Conservation (phyloP, 1,140 invertebrate species). For the Tyrophagus putrescentiae region DNA sequence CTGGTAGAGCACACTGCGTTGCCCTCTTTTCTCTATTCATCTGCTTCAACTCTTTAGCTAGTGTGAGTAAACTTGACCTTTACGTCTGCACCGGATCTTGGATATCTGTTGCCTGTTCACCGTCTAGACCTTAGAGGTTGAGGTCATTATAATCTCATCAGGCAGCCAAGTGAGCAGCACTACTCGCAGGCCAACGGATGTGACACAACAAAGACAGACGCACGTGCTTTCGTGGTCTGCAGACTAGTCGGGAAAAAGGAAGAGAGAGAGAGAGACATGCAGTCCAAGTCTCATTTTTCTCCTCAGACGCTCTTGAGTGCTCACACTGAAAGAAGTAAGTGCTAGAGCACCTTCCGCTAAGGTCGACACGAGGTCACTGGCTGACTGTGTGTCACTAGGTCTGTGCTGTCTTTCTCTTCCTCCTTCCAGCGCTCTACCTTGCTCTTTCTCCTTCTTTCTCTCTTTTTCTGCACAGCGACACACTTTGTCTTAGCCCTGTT, state of each 20-base stretch:
- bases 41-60: too few relatives aligned
- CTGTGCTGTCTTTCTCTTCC: background rate
- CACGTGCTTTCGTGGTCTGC: too few relatives aligned
- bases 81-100: background rate
- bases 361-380: background rate
- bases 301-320: too few relatives aligned
- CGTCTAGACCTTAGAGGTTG: conserved; percentile 8
- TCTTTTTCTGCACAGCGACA: too few relatives aligned
- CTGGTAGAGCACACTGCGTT: background rate
- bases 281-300: too few relatives aligned
- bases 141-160: conserved; percentile 13
- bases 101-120: background rate
- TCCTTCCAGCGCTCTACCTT: background rate
- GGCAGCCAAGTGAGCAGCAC: conserved; percentile 8
- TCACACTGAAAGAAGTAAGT: background rate
- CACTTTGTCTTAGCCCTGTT: too few relatives aligned
- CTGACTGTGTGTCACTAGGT: conserved; percentile 3
- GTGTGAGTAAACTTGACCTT: conserved; percentile 16
- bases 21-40: conserved; percentile 9
- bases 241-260: too few relatives aligned
- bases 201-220: conserved; percentile 4
- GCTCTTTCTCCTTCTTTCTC: too few relatives aligned
- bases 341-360: conserved; percentile 4
- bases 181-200: background rate
- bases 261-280: too few relatives aligned